Base-by-base conservation (phyloP, 2,888 invertebrate genomes). In the Acanthosepion lycidas region DNA sequence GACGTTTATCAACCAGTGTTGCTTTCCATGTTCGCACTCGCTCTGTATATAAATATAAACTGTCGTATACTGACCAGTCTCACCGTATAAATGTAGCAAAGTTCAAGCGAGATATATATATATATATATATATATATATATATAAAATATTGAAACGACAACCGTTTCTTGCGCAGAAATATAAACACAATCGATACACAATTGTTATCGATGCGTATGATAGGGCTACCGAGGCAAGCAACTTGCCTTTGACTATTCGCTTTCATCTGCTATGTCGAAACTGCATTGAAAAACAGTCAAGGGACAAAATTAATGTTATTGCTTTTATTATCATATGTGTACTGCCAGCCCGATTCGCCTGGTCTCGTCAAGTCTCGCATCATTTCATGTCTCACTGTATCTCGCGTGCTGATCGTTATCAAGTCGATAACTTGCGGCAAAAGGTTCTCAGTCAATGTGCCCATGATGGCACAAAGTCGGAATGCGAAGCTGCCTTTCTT, bases 281-380 rank as follows among this genome's bases (percentile, higher is more conserved):
- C n/a, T 33, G n/a, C n/a, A n/a, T n/a, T n/a, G n/a, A n/a, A 33
- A 78, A 78, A 78, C n/a, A n/a, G n/a, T 78, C n/a, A n/a, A n/a
- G 9, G n/a, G 78, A n/a, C 78, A n/a, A 78, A 78, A 78, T 78
- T 33, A 78, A 78, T 78, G 78, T 78, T 78, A 78, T 78, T 78
- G 78, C 15, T 78, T 78, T n/a, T 78, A 78, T 78, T 78, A 78
- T 78, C 78, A 78, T 78, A 78, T 78, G 78, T 78, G 78, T 33
- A 78, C 78, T 78, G 78, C n/a, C n/a, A 78, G 78, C 78, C 78
- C 78, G 78, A n/a, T 78, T 78, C 78, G 78, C 78, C n/a, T 78
- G 78, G 78, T 78, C 78, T 78, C 78, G n/a, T 33, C 15, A 33
- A 78, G 78, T 78, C 78, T 78, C n/a, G 78, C 78, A 33, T 78